phyloP scores from a whole-genome alignment of 2,888 invertebrate genomes.

The Spodoptera exigua region DNA sequence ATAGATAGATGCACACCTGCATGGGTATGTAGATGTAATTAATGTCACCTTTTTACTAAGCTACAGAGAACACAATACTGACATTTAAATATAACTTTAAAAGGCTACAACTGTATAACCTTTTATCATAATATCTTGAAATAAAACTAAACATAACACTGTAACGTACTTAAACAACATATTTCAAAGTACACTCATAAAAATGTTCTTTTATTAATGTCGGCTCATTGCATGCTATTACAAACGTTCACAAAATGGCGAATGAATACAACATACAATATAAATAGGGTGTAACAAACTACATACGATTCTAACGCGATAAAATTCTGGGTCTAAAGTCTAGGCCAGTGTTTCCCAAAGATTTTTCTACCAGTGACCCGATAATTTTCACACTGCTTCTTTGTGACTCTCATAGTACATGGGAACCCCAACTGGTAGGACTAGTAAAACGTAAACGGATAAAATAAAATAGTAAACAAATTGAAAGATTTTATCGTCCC shows the following conservation, averaged over 20 bases:
- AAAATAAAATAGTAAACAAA: too few relatives aligned
- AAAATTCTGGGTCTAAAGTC: conserved; percentile 49
- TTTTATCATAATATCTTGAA: conserved; percentile 36
- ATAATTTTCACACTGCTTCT: too few relatives aligned
- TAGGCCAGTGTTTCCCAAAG: background rate
- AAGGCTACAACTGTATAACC: conserved; percentile 7
- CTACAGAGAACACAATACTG: too few relatives aligned
- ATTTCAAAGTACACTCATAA: conserved; percentile 44
- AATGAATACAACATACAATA: conserved; percentile 41
- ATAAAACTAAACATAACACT: conserved; percentile 32
- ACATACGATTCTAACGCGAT: conserved; percentile 38
- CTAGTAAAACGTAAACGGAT: too few relatives aligned
- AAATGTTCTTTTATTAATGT: conserved; percentile 54
- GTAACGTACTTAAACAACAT: conserved; percentile 45
- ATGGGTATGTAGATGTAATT: too few relatives aligned
- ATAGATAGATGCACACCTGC: too few relatives aligned
- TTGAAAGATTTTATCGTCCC: too few relatives aligned
- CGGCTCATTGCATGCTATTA: conserved; percentile 62
- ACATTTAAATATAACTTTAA: conserved; percentile 12
- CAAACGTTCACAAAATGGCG: conserved; percentile 59
- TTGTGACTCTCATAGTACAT: too few relatives aligned
- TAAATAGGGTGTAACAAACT: conserved; percentile 33
- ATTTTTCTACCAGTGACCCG: background rate
- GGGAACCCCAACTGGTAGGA: too few relatives aligned
- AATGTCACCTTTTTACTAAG: too few relatives aligned